Percentiles rank a stretch among this genome's conserved stretches.
Evolutionary conservation across 2,797 vertebrate genomes (phyloP).

Genomic region (Alosa sapidissima): DNA sequence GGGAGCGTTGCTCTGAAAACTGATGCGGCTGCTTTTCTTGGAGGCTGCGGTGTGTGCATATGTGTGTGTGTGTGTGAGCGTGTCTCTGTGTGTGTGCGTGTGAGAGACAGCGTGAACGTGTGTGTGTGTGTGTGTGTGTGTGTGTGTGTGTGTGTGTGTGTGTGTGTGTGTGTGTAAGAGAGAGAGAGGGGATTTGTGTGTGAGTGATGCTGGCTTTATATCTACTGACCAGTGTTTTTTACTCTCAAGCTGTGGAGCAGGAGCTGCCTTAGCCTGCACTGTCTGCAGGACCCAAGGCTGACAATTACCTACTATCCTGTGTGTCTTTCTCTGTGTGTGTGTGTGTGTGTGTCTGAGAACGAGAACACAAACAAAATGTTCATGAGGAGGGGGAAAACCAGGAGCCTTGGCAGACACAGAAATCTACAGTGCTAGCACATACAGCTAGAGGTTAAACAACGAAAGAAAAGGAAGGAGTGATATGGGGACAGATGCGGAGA

Average conservation of each 20-base stretch:
- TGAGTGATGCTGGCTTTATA: conserved; percentile 49
- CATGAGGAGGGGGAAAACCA: conserved; percentile 19
- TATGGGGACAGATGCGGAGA: background rate
- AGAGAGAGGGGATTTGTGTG: background rate
- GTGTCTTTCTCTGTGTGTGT: conserved; percentile 30
- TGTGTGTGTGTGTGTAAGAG: conserved; percentile 28
- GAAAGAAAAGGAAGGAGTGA: background rate
- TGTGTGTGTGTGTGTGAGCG: conserved; percentile 42
- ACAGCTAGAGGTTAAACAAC: background rate
- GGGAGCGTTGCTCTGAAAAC: conserved; percentile 56
- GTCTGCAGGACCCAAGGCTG: conserved; percentile 26
- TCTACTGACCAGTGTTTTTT: conserved; percentile 37
- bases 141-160: background rate
- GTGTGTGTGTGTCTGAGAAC: background rate
- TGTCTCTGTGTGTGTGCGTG: conserved; percentile 36
- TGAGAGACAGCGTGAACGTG: background rate
- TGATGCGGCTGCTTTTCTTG: conserved; percentile 60
- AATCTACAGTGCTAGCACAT: background rate
- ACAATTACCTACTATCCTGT: conserved; percentile 36
- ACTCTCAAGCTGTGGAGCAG: background rate
- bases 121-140: background rate
- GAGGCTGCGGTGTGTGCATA: conserved; percentile 52
- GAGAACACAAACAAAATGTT: background rate
- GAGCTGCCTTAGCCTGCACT: conserved; percentile 26
- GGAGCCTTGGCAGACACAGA: background rate